These are phyloP conservation scores for Dipodomys merriami DNA, from an alignment of 2,113 vertebrate genomes.

Conservation along the genomic window DNA sequence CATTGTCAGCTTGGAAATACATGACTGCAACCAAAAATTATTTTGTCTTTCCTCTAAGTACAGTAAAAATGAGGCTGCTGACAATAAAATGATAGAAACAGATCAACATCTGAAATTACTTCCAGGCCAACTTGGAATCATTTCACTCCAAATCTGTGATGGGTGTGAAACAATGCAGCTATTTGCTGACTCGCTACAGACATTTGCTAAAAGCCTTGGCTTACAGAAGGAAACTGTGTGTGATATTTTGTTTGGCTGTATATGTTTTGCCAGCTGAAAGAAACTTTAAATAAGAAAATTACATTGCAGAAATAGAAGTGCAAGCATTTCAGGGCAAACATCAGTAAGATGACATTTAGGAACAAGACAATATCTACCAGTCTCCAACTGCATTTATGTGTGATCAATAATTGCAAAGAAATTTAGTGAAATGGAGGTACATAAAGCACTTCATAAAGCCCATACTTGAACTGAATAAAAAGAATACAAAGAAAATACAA, in stretches of 20 bases:
- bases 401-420: background rate
- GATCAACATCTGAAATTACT: background rate
- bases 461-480: background rate
- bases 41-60: conserved; percentile 25
- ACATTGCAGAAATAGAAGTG: background rate
- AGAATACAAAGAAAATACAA: background rate
- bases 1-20: background rate
- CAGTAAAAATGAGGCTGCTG: background rate
- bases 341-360: background rate
- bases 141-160: conserved; percentile 4
- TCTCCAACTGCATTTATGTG: fast-evolving
- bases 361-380: background rate
- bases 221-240: background rate
- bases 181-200: background rate
- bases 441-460: no score
- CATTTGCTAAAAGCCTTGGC: background rate
- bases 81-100: conserved; percentile 19
- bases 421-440: background rate
- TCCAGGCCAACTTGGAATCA: conserved; percentile 32
- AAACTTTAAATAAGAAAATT: background rate
- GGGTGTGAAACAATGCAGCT: conserved; percentile 29
- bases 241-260: background rate
- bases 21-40: conserved; percentile 6
- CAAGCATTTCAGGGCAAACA: background rate
- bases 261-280: background rate